These are phyloP conservation scores for Callosobruchus maculatus DNA, from an alignment of 2,888 invertebrate species.

Conservation along the genomic window DNA sequence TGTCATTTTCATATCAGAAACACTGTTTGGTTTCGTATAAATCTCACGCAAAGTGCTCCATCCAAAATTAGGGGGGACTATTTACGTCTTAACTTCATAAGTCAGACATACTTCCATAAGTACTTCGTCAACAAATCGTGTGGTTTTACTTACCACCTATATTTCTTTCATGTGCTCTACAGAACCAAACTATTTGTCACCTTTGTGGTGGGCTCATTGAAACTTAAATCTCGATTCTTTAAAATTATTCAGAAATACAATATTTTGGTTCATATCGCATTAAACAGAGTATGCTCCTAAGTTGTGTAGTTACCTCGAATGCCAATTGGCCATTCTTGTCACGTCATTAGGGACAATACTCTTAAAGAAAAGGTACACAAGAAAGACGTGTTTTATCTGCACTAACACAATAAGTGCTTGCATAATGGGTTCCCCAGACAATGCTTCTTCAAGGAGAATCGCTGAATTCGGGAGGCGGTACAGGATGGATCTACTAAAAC, in stretches of 20 bases:
- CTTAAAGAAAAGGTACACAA: neutral
- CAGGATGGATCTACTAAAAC: slow-evolving; percentile 7
- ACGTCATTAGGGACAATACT: slow-evolving; percentile 12
- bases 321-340: slow-evolving; percentile 21
- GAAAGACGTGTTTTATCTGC: slow-evolving; percentile 41
- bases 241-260: neutral
- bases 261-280: neutral
- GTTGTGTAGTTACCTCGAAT: neutral
- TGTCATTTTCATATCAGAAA: too few species aligned
- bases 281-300: neutral
- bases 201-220: too few species aligned
- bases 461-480: slow-evolving; percentile 6
- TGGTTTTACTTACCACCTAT: too few species aligned
- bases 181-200: too few species aligned
- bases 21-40: too few species aligned
- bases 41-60: too few species aligned
- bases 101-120: too few species aligned
- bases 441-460: slow-evolving; percentile 29
- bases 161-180: too few species aligned
- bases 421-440: slow-evolving; percentile 42
- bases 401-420: slow-evolving; percentile 43
- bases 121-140: too few species aligned
- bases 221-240: too few species aligned
- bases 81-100: too few species aligned
- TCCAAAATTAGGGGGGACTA: too few species aligned